Conservation (phyloP, 1,140 invertebrate genomes). For the Lanistes nyassanus region DNA sequence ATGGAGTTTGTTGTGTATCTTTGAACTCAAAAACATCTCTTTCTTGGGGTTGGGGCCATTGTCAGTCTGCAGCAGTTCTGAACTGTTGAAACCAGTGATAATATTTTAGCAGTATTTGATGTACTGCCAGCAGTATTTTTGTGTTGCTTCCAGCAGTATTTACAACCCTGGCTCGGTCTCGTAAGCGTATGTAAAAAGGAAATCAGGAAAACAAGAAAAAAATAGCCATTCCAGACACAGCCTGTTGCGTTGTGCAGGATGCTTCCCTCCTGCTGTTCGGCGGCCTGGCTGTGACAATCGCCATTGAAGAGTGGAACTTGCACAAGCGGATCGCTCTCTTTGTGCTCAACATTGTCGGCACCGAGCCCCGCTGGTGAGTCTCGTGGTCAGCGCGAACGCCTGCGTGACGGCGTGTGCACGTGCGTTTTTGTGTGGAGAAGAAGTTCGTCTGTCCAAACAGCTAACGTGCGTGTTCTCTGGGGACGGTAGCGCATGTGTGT, state of each 20-base stretch:
- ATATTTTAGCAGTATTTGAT: too few relatives aligned
- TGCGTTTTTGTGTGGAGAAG: neutral
- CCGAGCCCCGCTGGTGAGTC: neutral
- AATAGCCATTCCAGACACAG: too few relatives aligned
- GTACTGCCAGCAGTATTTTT: too few relatives aligned
- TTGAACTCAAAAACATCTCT: too few relatives aligned
- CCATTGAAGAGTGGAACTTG: neutral
- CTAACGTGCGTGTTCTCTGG: neutral
- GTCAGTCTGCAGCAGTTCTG: too few relatives aligned
- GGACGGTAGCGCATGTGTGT: neutral
- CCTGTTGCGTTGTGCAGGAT: neutral
- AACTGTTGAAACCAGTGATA: too few relatives aligned
- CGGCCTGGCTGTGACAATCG: neutral
- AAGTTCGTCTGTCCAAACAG: neutral
- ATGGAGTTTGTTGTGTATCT: too few relatives aligned
- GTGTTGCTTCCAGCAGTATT: too few relatives aligned
- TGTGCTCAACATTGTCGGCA: neutral
- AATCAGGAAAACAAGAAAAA: too few relatives aligned
- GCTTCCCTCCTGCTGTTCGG: neutral
- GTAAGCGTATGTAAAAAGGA: too few relatives aligned
- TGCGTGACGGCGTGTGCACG: neutral
- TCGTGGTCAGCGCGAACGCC: neutral
- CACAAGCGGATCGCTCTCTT: neutral
- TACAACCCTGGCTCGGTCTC: too few relatives aligned
- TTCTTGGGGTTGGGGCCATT: too few relatives aligned